These are phyloP conservation scores for Amphiduros pacificus DNA, from an alignment of 2,888 invertebrate species.

Conservation along the genomic window DNA sequence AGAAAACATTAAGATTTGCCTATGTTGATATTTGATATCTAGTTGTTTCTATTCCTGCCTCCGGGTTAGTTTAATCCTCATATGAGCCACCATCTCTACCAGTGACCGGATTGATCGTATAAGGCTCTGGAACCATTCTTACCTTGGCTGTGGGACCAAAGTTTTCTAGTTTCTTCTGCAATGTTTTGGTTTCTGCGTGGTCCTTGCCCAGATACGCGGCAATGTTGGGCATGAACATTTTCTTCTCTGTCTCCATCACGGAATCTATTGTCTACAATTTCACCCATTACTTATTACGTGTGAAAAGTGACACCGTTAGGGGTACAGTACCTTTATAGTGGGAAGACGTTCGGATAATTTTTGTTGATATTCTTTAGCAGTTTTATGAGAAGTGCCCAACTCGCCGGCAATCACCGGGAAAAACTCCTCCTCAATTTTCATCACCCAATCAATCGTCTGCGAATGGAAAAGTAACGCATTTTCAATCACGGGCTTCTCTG, in stretches of 20 bases:
- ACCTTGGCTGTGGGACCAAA: slow-evolving; percentile 52
- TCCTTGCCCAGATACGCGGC: slow-evolving; percentile 48
- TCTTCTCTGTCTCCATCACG: slow-evolving; percentile 48
- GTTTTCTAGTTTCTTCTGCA: slow-evolving; percentile 45
- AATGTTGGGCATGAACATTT: slow-evolving; percentile 51
- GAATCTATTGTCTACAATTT: slow-evolving; percentile 48
- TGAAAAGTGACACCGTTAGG: background rate
- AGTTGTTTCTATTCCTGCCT: background rate
- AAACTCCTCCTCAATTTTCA: slow-evolving; percentile 71
- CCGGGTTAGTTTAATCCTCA: background rate
- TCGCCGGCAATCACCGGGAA: slow-evolving; percentile 75
- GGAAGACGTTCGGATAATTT: slow-evolving; percentile 55
- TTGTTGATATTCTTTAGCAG: slow-evolving; percentile 48
- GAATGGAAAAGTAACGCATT: background rate
- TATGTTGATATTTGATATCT: too few relatives aligned
- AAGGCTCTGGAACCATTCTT: too few relatives aligned
- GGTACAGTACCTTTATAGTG: slow-evolving; percentile 50
- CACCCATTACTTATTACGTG: too few relatives aligned
- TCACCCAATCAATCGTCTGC: slow-evolving; percentile 59
- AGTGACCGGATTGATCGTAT: too few relatives aligned
- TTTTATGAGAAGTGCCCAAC: slow-evolving; percentile 64
- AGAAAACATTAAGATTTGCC: too few relatives aligned
- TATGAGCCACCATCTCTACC: too few relatives aligned
- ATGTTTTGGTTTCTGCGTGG: slow-evolving; percentile 40
- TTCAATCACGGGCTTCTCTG: too few relatives aligned